A percentile compares a stretch with the other conserved stretches of the same genome.
phyloP scores from a whole-genome alignment of 2,113 vertebrate species.

The Oreochromis spilurus region DNA sequence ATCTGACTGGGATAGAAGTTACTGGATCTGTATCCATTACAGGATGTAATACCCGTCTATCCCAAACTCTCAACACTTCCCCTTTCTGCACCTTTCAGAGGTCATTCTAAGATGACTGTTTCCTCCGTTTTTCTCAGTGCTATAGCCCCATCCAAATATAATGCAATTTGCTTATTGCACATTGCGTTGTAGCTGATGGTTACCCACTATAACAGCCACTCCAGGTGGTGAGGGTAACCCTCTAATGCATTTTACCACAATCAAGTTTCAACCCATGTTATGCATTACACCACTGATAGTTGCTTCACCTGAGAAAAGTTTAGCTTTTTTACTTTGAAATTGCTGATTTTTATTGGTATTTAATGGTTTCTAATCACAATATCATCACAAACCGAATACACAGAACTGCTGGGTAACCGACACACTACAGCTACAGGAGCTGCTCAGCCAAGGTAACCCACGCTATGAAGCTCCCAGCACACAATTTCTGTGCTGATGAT shows the following conservation, averaged over 20 bases:
- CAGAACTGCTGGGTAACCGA: background rate
- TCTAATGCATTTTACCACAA: background rate
- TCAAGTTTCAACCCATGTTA: background rate
- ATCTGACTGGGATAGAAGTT: slow-evolving; percentile 56
- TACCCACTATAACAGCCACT: background rate
- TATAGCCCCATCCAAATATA: background rate
- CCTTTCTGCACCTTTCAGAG: slow-evolving; percentile 33
- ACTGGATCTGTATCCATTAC: slow-evolving; percentile 63
- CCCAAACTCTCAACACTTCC: slow-evolving; percentile 33
- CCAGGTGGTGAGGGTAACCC: background rate
- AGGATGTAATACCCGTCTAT: slow-evolving; percentile 49
- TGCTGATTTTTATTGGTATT: background rate
- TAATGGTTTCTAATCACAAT: background rate
- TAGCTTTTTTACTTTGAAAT: background rate
- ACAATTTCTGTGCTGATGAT: background rate
- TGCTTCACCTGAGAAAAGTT: background rate
- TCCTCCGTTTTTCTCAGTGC: background rate
- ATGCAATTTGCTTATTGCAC: background rate
- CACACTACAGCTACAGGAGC: background rate
- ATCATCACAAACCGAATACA: background rate
- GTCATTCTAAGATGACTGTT: slow-evolving; percentile 30
- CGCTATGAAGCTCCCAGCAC: background rate
- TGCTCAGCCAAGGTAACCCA: background rate
- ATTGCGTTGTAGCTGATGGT: background rate
- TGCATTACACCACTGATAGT: background rate